Evolutionary conservation across 2,888 invertebrate species (phyloP).

Genomic region (Lasioglossum calceatum): DNA sequence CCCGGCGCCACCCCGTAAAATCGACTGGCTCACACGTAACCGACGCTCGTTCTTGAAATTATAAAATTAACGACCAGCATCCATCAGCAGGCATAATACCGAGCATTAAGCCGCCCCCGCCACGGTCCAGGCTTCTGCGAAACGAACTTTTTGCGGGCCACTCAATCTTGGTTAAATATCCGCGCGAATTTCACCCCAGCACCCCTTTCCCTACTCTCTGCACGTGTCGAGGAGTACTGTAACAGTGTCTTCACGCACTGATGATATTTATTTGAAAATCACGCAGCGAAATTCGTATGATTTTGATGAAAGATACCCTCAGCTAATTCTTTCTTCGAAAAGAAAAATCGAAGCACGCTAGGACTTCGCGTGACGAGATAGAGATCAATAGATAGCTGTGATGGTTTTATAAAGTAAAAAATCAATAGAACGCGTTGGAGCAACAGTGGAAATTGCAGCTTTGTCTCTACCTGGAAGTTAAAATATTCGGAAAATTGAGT

Average conservation of each 20-base stretch:
- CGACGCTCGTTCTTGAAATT: conserved; percentile 71
- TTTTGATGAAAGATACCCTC: not conserved
- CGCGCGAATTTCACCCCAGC: conserved; percentile 23
- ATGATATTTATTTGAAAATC: not conserved
- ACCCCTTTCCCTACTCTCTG: not conserved
- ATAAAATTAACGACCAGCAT: conserved; percentile 80
- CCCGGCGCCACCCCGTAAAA: conserved; percentile 20
- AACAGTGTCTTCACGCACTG: not conserved
- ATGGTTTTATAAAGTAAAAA: not conserved
- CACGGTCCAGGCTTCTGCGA: conserved; percentile 42
- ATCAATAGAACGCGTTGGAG: not conserved
- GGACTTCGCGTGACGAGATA: not conserved
- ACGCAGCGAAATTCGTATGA: not conserved
- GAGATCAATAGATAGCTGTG: not conserved
- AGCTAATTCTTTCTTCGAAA: not conserved
- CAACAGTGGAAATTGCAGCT: not conserved
- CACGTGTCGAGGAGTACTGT: not conserved
- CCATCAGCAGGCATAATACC: conserved; percentile 76
- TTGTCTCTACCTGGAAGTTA: not conserved
- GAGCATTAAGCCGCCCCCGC: conserved; percentile 68
- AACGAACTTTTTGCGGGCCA: conserved; percentile 72
- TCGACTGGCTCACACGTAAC: conserved; percentile 45
- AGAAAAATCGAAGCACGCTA: not conserved
- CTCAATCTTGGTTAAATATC: conserved; percentile 76
- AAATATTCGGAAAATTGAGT: not conserved